Conservation (phyloP, 2,113 vertebrate genomes). For the Varanus komodoensis region DNA sequence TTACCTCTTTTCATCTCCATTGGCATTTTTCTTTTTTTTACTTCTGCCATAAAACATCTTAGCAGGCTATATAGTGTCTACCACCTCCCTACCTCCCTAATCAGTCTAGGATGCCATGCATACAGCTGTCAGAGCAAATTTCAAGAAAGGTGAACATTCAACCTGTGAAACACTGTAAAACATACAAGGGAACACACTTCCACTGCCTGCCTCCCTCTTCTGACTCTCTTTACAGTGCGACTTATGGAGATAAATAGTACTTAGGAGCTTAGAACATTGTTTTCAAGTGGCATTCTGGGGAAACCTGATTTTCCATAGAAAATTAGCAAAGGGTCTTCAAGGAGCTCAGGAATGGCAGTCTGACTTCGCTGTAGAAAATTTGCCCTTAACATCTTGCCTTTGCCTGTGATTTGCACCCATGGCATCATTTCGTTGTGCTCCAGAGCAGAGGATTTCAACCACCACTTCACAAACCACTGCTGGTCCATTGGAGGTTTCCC, state of each 20-base stretch:
- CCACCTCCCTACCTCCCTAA: too few relatives aligned
- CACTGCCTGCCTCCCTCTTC: neutral
- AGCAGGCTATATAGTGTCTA: neutral
- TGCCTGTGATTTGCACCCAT: neutral
- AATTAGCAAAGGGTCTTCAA: neutral
- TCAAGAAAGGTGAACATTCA: neutral
- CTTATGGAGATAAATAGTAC: neutral
- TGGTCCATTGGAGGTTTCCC: too few relatives aligned
- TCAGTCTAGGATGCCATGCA: neutral
- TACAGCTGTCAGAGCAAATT: neutral
- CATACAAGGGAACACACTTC: neutral
- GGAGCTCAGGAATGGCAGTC: neutral
- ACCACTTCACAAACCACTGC: too few relatives aligned
- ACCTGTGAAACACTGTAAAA: neutral
- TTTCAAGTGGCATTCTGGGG: neutral
- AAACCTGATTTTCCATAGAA: neutral
- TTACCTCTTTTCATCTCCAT: neutral
- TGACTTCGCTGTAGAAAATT: neutral
- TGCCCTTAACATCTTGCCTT: neutral
- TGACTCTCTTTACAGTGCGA: neutral
- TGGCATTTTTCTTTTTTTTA: neutral
- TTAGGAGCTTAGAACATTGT: neutral
- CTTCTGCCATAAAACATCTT: neutral
- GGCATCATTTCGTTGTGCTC: neutral
- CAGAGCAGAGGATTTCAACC: neutral